Percentiles rank a stretch among this genome's conserved stretches.
Conservation (phyloP, 1,140 invertebrate genomes). For the Saccostrea echinata region DNA sequence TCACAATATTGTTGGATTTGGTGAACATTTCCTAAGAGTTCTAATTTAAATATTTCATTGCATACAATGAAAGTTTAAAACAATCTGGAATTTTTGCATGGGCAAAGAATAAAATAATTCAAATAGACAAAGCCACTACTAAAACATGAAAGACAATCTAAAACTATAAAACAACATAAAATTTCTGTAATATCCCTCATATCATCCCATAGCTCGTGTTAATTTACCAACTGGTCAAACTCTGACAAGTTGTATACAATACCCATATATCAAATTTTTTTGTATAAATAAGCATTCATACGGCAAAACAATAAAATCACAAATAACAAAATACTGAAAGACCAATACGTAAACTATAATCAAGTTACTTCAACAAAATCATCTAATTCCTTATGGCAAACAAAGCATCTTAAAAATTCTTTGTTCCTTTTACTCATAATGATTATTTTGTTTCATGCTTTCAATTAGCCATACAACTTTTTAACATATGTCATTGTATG, state of each 20-base stretch:
- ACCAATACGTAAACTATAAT: conserved; percentile 30
- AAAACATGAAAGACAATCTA: conserved; percentile 28
- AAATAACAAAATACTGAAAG: conserved; percentile 38
- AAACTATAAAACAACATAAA: conserved; percentile 36
- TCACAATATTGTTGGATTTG: conserved; percentile 4
- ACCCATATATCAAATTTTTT: conserved; percentile 20
- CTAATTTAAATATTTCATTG: neutral
- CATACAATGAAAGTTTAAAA: neutral
- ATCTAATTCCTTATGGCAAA: neutral
- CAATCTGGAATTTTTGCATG: conserved; percentile 11
- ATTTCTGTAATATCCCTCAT: neutral
- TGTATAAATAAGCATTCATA: conserved; percentile 33
- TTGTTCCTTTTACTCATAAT: neutral
- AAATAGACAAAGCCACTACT: neutral
- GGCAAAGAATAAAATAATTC: neutral
- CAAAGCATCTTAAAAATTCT: conserved; percentile 4
- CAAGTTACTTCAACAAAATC: neutral
- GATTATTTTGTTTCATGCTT: neutral
- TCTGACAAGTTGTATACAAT: neutral
- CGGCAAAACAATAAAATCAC: conserved; percentile 32
- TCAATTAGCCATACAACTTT: conserved; percentile 6
- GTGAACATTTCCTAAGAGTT: neutral
- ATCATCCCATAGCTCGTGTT: neutral
- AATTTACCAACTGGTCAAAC: neutral
- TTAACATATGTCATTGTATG: conserved; percentile 37